phyloP scores from a whole-genome alignment of 2,888 invertebrate species.

The Meteorus colon region DNA sequence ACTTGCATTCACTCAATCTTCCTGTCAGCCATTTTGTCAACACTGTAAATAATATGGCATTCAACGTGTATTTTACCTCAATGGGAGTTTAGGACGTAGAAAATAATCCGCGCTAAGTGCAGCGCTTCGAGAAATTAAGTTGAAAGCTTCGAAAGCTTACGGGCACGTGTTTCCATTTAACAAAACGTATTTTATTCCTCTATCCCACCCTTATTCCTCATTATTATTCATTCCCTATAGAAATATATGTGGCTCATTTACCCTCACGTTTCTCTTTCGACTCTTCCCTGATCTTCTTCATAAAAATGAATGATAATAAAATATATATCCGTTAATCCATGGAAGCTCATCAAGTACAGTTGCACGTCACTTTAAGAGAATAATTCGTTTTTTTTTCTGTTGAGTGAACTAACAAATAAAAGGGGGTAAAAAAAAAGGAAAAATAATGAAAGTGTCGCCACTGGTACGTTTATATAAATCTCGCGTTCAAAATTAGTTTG shows the following conservation, averaged over 20 bases:
- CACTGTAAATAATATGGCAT: background rate
- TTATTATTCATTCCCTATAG: background rate
- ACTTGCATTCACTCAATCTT: too few species aligned
- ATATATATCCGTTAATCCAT: background rate
- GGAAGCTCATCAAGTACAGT: background rate
- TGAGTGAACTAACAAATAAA: background rate
- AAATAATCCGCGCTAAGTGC: constrained; percentile 42
- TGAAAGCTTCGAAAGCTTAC: constrained; percentile 36
- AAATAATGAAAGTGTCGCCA: constrained; percentile 27
- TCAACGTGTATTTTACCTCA: background rate
- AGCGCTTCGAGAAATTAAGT: constrained; percentile 39
- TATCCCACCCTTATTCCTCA: background rate
- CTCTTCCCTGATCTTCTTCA: background rate
- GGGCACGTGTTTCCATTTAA: constrained; percentile 29
- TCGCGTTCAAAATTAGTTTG: constrained; percentile 32
- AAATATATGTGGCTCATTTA: background rate
- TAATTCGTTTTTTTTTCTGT: background rate
- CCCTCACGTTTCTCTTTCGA: background rate
- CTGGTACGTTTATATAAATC: background rate
- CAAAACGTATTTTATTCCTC: constrained; percentile 28
- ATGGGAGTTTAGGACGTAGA: constrained; percentile 10
- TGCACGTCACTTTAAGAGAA: background rate
- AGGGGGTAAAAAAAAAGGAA: background rate
- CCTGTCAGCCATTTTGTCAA: background rate
- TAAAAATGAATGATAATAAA: background rate